Percentiles rank a stretch among this genome's conserved stretches.
phyloP scores from a whole-genome alignment of 2,888 invertebrate genomes.

The Drosophila acutilabella region DNA sequence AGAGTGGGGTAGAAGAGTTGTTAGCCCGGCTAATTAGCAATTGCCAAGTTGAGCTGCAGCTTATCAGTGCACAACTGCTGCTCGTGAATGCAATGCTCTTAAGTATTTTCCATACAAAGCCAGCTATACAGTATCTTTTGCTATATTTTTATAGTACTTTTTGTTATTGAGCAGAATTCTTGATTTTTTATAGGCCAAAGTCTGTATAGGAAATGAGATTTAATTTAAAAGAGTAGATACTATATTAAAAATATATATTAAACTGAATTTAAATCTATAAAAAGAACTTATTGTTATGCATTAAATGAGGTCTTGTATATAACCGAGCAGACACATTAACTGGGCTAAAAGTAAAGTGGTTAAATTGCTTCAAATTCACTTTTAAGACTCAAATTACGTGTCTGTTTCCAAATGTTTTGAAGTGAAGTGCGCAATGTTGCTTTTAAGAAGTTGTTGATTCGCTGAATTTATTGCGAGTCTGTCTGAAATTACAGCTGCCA shows the following conservation, averaged over 20 bases:
- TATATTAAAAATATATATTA: no score
- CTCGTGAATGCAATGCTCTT: slow-evolving; percentile 31
- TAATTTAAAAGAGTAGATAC: no score
- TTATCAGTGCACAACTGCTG: slow-evolving; percentile 58
- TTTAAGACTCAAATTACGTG: slow-evolving; percentile 16
- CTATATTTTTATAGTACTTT: background rate
- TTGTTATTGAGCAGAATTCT: no score
- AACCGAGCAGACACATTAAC: background rate
- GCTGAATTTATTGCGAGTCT: slow-evolving; percentile 24
- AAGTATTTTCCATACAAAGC: slow-evolving; percentile 7
- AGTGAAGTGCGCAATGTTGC: slow-evolving; percentile 30
- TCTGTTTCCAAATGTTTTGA: slow-evolving; percentile 15
- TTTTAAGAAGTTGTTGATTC: slow-evolving; percentile 26
- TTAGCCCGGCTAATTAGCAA: slow-evolving; percentile 54
- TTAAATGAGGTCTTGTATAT: background rate
- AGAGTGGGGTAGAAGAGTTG: background rate
- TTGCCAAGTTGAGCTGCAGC: slow-evolving; percentile 56
- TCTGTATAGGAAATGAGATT: no score
- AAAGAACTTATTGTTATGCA: background rate
- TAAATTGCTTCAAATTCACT: slow-evolving; percentile 15
- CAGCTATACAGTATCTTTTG: background rate
- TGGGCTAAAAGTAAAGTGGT: slow-evolving; percentile 7
- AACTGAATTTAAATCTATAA: no score
- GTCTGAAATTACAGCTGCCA: slow-evolving; percentile 42
- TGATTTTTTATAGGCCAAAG: no score